Evolutionary conservation across 2,888 invertebrate genomes (phyloP), one percentile per base, ranked within the genome.

Genomic region (Eristalis pertinax): DNA sequence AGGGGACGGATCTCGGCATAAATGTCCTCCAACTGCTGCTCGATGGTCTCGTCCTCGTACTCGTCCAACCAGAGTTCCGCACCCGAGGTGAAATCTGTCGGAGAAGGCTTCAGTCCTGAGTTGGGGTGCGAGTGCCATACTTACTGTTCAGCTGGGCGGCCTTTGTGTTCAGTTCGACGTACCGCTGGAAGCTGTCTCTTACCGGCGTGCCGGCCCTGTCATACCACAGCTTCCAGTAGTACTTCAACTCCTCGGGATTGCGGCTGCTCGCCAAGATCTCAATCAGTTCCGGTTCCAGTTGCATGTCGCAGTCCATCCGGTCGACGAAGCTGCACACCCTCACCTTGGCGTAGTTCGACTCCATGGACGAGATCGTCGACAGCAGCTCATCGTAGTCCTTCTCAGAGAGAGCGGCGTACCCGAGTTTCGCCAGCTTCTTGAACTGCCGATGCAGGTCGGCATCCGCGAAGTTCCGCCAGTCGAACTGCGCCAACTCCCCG

Each of bases 141-240:
- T 92, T 91, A 96, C 96, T 95, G 90, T 97, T 96, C 82, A 96
- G 93, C 90, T 94, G 93, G 13, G 97, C 96, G 0, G 96, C 96
- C 92, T 96, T 96, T 82, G 96, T 96, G 84, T 95, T 94, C 7
- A 96, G 91, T 56, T 94, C 93, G 0, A 96, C 95, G 91, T 96
- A 96, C 83, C 95, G 94, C 58, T 95, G 94, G 91, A 95, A 97
- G 88, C 95, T 93, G 8, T 93, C 91, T 32, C 95, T 94, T 0
- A 95, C 94, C 77, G 94, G 94, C 3, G 96, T 95, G 0, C 96
- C 96, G 0, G 96, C 96, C 43, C 94, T 95, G 70, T 96, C 95
- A 89, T 98, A 95, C 96, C 97, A 98, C 90, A 96, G 95, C 5
- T 95, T 92, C 98, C 98, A 98, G 2, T 95, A 94, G 90, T 97